These are phyloP conservation scores for Drosophila mimica DNA, from an alignment of 2,888 invertebrate species.

Conservation along the genomic window DNA sequence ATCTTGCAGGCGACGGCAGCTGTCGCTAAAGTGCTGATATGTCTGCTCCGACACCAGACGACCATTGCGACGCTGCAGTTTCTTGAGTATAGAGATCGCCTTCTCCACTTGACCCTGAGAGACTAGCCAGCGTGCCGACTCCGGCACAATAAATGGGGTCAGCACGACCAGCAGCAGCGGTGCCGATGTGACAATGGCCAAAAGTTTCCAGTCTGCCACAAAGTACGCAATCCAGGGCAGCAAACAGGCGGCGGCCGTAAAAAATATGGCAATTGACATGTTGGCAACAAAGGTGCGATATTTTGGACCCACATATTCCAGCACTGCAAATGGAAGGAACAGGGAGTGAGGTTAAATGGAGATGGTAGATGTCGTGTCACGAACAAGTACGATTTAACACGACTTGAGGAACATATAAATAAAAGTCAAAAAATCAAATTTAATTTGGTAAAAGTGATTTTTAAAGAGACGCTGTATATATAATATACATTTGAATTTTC, in stretches of 20 bases:
- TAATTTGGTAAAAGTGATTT: background rate
- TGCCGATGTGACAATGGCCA: conserved; percentile 92
- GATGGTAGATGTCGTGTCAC: background rate
- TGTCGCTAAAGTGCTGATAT: conserved; percentile 89
- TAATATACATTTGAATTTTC: no score
- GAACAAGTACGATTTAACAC: background rate
- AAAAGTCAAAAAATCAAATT: background rate
- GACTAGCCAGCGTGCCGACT: conserved; percentile 95
- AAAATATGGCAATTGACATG: conserved; percentile 95
- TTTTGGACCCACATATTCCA: conserved; percentile 95
- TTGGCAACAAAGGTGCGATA: conserved; percentile 96
- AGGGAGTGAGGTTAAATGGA: background rate
- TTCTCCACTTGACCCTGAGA: conserved; percentile 93
- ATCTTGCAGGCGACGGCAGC: conserved; percentile 88
- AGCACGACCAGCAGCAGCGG: conserved; percentile 90
- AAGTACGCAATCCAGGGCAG: conserved; percentile 94
- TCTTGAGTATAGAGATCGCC: conserved; percentile 91
- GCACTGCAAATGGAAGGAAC: conserved; percentile 86
- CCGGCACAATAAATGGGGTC: conserved; percentile 92
- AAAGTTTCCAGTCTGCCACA: conserved; percentile 91
- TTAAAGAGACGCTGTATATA: background rate
- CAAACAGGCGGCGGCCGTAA: conserved; percentile 91
- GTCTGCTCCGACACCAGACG: conserved; percentile 90
- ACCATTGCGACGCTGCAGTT: conserved; percentile 92
- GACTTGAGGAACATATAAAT: background rate